Conservation (phyloP, 2,797 vertebrate species). For the Micrastur ruficollis region DNA sequence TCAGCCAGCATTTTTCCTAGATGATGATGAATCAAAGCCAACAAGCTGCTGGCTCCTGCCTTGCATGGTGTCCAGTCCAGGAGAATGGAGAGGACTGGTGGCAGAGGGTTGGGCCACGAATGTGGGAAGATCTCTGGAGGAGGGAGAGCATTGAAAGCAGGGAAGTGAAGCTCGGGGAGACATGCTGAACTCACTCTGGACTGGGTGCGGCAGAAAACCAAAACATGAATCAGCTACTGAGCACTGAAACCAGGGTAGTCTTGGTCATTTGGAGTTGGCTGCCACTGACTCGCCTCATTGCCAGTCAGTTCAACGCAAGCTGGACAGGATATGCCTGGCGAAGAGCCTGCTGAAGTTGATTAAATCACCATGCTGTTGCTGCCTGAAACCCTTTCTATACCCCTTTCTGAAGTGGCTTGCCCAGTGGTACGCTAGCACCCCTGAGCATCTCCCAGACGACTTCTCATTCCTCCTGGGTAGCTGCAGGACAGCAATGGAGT, state of each 20-base stretch:
- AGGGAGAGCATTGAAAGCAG: conserved; percentile 13
- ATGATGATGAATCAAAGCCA: conserved; percentile 27
- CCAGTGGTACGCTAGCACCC: not conserved
- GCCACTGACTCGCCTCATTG: not conserved
- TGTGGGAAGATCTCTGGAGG: not conserved
- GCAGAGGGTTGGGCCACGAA: not conserved
- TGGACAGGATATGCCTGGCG: conserved; percentile 14
- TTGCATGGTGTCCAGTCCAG: conserved; percentile 12
- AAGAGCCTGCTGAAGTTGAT: not conserved
- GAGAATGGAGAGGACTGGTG: not conserved
- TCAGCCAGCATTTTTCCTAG: conserved; percentile 37
- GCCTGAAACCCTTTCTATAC: not conserved
- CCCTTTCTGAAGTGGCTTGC: not conserved
- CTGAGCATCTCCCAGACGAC: not conserved
- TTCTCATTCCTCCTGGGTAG: not conserved
- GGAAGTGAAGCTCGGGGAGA: not conserved
- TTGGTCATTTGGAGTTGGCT: conserved; percentile 37
- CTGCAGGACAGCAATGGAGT: not conserved
- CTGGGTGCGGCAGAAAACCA: conserved; percentile 22
- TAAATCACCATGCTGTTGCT: not conserved
- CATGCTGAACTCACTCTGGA: conserved; percentile 1
- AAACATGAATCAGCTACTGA: conserved; percentile 46
- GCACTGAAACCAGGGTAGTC: not conserved
- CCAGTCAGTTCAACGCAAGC: not conserved
- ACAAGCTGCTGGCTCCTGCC: conserved; percentile 9